Conservation (phyloP, 2,113 vertebrate genomes). For the Chaetodon auriga region DNA sequence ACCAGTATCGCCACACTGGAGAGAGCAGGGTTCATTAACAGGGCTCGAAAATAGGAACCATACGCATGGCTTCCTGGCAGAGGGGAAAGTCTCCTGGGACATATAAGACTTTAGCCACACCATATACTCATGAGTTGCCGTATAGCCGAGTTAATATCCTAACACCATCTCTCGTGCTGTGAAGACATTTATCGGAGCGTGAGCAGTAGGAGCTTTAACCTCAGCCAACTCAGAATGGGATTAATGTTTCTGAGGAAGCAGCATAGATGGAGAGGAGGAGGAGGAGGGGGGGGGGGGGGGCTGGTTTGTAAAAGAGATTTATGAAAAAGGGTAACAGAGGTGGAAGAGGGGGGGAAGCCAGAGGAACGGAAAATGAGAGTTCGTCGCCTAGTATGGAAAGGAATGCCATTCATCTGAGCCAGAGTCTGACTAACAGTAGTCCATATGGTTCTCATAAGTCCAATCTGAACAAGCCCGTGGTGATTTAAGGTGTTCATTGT, state of each 20-base stretch:
- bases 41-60: constrained; percentile 75
- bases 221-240: constrained; percentile 45
- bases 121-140: constrained; percentile 36
- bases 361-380: constrained; percentile 51
- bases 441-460: constrained; percentile 77
- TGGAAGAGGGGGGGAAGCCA: constrained; percentile 13
- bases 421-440: constrained; percentile 62
- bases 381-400: constrained; percentile 75
- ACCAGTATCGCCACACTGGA: constrained; percentile 50
- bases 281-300: not conserved
- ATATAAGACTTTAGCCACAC: constrained; percentile 36
- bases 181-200: constrained; percentile 39
- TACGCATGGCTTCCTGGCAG: constrained; percentile 64
- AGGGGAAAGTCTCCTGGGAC: constrained; percentile 40
- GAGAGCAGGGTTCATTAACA: constrained; percentile 66
- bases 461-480: constrained; percentile 53
- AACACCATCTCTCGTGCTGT: constrained; percentile 27
- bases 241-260: constrained; percentile 53
- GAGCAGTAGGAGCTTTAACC: constrained; percentile 46
- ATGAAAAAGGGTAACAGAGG: constrained; percentile 51
- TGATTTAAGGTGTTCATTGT: constrained; percentile 78
- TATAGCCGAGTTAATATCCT: constrained; percentile 41
- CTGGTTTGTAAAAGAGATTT: constrained; percentile 63
- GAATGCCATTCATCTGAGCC: constrained; percentile 77
- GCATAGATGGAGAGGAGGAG: constrained; percentile 1